Conservation (phyloP, 1,140 invertebrate genomes). For the Eriosoma lanigerum region DNA sequence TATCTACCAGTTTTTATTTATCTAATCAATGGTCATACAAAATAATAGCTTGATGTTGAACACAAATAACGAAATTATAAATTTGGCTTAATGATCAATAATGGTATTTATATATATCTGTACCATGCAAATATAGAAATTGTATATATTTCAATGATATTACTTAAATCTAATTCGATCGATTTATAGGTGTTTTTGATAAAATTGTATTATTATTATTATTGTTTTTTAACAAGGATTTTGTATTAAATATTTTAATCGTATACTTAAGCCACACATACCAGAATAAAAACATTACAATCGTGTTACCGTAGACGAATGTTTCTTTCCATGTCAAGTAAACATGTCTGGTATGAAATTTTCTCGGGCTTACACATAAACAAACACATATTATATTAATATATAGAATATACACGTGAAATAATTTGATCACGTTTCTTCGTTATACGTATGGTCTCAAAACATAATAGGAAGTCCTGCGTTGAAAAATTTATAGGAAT, state of each 20-base stretch:
- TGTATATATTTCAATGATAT: too few relatives aligned
- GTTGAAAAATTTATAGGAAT: constrained; percentile 31
- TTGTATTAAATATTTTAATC: too few relatives aligned
- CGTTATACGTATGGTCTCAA: constrained; percentile 22
- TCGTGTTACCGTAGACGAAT: neutral
- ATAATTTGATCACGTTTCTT: constrained; percentile 36
- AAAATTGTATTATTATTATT: too few relatives aligned
- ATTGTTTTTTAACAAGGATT: too few relatives aligned
- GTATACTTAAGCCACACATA: too few relatives aligned
- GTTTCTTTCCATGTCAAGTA: constrained; percentile 4
- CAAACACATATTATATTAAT: too few relatives aligned
- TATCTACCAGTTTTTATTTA: neutral
- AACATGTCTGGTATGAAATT: constrained; percentile 3
- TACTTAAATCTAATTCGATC: too few relatives aligned
- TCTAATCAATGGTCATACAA: neutral
- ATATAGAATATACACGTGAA: neutral
- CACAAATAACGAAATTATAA: too few relatives aligned
- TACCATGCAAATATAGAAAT: too few relatives aligned
- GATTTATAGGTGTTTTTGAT: too few relatives aligned
- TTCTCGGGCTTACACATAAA: neutral
- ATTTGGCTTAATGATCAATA: too few relatives aligned
- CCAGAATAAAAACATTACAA: neutral
- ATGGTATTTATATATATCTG: too few relatives aligned
- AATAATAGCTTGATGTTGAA: neutral
- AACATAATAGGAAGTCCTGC: constrained; percentile 1